A percentile compares a stretch with the other conserved stretches of the same genome.
These are phyloP conservation scores for Brachionus sp. DNA, from an alignment of 1,140 invertebrate species.

Conservation along the genomic window DNA sequence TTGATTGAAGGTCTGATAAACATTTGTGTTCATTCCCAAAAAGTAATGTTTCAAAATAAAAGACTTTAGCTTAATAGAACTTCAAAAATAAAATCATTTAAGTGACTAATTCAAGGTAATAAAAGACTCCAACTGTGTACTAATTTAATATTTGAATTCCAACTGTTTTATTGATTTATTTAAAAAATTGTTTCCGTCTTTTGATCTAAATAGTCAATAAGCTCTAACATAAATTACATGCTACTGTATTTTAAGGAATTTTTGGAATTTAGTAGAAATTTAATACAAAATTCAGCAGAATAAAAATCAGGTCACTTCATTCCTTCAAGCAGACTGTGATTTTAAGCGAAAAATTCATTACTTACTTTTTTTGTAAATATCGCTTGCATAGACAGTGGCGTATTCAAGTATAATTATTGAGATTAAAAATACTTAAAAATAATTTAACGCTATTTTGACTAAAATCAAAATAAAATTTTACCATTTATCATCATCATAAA, in stretches of 20 bases:
- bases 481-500: constrained; percentile 24
- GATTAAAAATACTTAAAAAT: neutral
- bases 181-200: constrained; percentile 14
- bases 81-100: neutral
- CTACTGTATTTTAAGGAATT: neutral
- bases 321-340: neutral
- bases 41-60: neutral
- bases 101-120: constrained; percentile 37
- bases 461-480: neutral
- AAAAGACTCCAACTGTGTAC: neutral
- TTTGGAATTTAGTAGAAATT: constrained; percentile 11
- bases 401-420: constrained; percentile 9
- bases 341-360: neutral
- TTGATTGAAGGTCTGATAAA: neutral
- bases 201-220: constrained; percentile 27
- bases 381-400: neutral
- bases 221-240: neutral
- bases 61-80: neutral
- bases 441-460: neutral
- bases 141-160: constrained; percentile 12
- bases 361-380: neutral
- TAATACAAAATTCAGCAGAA: neutral
- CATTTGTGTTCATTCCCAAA: neutral
- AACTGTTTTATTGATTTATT: constrained; percentile 23
- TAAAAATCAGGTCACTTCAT: neutral